Evolutionary conservation across 2,113 vertebrate species (phyloP).

Genomic region (Pterocles gutturalis): DNA sequence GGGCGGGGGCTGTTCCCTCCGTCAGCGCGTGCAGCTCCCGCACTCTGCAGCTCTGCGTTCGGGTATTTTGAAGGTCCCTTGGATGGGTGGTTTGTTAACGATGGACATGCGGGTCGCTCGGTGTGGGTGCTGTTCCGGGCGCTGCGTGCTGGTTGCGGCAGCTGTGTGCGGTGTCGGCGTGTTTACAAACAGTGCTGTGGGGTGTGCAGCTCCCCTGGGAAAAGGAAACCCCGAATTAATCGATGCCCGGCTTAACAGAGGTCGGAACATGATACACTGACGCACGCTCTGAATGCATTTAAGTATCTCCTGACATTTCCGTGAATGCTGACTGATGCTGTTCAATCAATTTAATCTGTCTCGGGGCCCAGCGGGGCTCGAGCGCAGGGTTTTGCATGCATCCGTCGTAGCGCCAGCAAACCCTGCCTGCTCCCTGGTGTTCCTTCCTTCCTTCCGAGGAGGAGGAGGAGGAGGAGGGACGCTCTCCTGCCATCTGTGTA

Average conservation of each 20-base stretch:
- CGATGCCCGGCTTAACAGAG: neutral
- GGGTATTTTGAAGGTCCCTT: neutral
- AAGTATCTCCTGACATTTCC: slow-evolving; percentile 8
- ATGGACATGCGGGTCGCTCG: no score
- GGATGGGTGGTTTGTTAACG: neutral
- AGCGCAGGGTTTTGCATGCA: neutral
- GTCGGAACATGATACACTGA: neutral
- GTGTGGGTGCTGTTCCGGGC: neutral
- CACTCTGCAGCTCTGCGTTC: neutral
- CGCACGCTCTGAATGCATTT: neutral
- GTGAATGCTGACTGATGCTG: neutral
- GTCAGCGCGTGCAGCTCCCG: fast-evolving
- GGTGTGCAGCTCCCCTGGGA: neutral
- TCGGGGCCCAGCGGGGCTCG: neutral
- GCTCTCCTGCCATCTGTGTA: neutral
- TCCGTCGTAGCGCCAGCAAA: neutral
- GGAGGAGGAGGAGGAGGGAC: neutral
- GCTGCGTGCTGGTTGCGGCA: fast-evolving
- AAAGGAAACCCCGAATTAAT: neutral
- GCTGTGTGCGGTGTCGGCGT: fast-evolving
- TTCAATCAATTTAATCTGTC: neutral
- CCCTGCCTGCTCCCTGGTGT: neutral
- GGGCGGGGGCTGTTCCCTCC: neutral
- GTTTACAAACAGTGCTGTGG: neutral
- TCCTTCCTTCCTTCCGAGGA: neutral